Evolutionary conservation across 2,797 vertebrate species (phyloP).

Genomic region (Darevskia mixta): DNA sequence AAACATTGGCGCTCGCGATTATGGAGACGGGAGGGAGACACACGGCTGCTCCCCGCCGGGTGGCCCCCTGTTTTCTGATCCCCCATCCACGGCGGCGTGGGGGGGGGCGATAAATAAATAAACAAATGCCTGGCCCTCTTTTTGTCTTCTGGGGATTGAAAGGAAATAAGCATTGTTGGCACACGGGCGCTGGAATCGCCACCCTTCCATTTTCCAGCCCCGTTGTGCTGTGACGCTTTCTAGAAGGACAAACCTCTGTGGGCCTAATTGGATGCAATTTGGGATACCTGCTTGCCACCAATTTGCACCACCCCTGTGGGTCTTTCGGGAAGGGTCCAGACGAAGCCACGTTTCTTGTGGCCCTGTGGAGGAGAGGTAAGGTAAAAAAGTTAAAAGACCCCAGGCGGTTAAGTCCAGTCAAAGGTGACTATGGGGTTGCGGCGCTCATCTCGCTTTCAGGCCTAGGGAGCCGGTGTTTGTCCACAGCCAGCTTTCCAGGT

Average conservation of each 20-base stretch:
- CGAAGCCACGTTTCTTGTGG: background rate
- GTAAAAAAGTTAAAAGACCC: background rate
- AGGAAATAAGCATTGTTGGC: background rate
- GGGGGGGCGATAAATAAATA: too few species aligned
- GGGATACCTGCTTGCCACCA: background rate
- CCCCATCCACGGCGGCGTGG: background rate
- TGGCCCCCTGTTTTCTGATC: background rate
- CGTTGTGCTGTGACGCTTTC: background rate
- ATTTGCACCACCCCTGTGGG: background rate
- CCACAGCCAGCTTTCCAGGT: too few species aligned
- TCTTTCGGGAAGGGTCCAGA: background rate
- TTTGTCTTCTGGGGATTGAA: background rate
- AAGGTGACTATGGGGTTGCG: too few species aligned
- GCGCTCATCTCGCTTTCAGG: too few species aligned
- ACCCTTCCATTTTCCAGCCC: background rate
- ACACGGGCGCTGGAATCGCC: background rate
- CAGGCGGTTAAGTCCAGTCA: too few species aligned
- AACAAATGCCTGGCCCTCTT: background rate
- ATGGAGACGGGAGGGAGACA: constrained; percentile 20
- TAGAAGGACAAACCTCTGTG: background rate
- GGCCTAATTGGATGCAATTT: background rate
- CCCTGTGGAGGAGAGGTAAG: background rate
- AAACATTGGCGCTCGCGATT: constrained; percentile 53
- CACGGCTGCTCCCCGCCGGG: background rate
- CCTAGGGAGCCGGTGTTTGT: too few species aligned